Evolutionary conservation across 2,113 vertebrate species (phyloP), one percentile per base, ranked within the genome.

Genomic region (Neodon shergylaensis): DNA sequence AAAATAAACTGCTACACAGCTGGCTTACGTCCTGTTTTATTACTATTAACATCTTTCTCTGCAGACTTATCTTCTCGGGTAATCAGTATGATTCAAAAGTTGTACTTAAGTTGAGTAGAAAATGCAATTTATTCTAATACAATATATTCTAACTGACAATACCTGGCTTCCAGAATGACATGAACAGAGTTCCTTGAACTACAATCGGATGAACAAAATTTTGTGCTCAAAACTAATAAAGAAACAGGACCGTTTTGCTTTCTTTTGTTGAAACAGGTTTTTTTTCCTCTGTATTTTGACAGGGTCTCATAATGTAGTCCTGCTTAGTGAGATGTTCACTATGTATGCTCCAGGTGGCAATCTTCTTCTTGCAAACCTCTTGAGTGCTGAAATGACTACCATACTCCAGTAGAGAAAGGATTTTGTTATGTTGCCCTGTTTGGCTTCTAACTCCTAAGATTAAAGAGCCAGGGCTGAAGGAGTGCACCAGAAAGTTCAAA

Each of bases 151-250:
- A 52, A 52, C 49, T 52, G 13, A 52, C 13, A 52, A 52, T 14
- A 33, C 58, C 24, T 92, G 47, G 24, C 12, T 93, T 76, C 24
- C 42, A 91, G 65, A 92, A 70, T 65, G 74, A 73, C n/a, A 63
- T 31, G 44, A 81, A 73, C 9, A 63, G 10, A 65, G n/a, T 65
- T 96, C 26, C 24, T 91, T 89, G 36, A 95, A 76, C 68, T 82
- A 94, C 36, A 84, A 22, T 92, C 7, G 49, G 42, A 42, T 24
- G 13, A 26, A 19, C 73, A 90, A 2, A 78, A 78, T 79, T 88
- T 90, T 77, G 74, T 79, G 49, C 24, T 85, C 44, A 92, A 85
- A 94, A 76, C 68, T 95, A 88, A 54, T 78, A 94, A 66, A 70
- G 17, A 74, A 95, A 77, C 42, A 76, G 6, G 7, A 14, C 39